Evolutionary conservation across 1,140 invertebrate genomes (phyloP), one percentile per base, ranked within the genome.

Genomic region (Tetramorium simillimum): DNA sequence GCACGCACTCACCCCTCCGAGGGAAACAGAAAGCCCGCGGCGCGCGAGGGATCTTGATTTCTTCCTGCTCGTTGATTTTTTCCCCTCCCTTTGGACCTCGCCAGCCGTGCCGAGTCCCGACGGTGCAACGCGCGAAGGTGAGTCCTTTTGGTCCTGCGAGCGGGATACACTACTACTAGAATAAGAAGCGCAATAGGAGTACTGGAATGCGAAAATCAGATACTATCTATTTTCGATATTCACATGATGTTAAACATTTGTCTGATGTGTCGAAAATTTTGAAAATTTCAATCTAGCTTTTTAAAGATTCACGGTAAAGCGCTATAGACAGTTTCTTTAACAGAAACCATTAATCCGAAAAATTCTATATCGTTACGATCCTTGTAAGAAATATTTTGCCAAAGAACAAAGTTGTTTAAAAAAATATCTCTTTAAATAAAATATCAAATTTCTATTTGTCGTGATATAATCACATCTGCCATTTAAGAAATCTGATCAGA

Each of bases 1-100:
- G 86, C 84, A 86, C 89, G 60, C 88, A 63, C 72, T 70, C 88
- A 85, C 85, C 89, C 86, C 80, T 70, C 62, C 81, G 80, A 81
- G 80, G 67, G 73, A 75, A 90, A 69, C 46, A 85, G 49, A 43
- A 85, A 76, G 78, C 78, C 72, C 37, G 86, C 63, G 75, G 58
- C 75, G 65, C 56, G 65, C 69, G 58, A 60, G 62, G 69, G 86
- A 88, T 90, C 88, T 81, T 70, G 80, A 88, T 88, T 90, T 85
- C 76, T 90, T 81, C 69, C 12, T 90, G 73, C 78, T 89, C 72
- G 80, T 84, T 24, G 51, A 69, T 77, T 72, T 56, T 65, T 40
- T 70, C 24, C 10, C 46, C 46, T 85, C 58, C 69, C 69, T 70
- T 80, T n/a, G 69, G 69, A 53, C 69, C 51, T 51, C 21, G 78